Conservation (phyloP, 2,888 invertebrate genomes). For the Coenonympha glycerion region DNA sequence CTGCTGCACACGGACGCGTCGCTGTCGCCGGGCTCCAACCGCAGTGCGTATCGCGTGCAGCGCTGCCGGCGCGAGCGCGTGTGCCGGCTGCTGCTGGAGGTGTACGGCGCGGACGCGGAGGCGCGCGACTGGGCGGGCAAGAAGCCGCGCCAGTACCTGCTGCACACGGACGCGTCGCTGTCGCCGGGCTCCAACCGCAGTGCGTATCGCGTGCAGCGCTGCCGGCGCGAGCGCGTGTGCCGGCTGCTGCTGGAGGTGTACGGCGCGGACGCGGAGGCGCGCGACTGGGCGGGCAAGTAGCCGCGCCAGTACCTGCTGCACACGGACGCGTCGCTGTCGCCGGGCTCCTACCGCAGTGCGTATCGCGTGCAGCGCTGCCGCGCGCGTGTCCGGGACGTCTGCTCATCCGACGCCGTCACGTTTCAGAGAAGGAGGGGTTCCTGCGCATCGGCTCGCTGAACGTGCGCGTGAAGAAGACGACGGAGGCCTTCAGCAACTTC, state of each 20-base stretch:
- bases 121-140: constrained; percentile 93
- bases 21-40: constrained; percentile 84
- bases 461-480: constrained; percentile 93
- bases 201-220: constrained; percentile 85
- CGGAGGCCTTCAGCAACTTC: constrained; percentile 93
- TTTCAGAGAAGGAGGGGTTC: constrained; percentile 91
- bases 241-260: constrained; percentile 92
- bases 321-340: constrained; percentile 82
- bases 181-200: constrained; percentile 86
- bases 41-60: constrained; percentile 82
- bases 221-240: constrained; percentile 90
- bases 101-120: constrained; percentile 94
- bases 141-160: constrained; percentile 85
- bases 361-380: too few relatives aligned
- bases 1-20: constrained; percentile 80
- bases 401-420: too few relatives aligned
- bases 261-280: constrained; percentile 91
- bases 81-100: constrained; percentile 90
- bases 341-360: constrained; percentile 87
- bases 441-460: constrained; percentile 94
- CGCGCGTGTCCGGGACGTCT: constrained; percentile 89
- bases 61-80: constrained; percentile 92
- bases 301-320: constrained; percentile 83
- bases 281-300: constrained; percentile 94
- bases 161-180: constrained; percentile 81